Evolutionary conservation across 2,888 invertebrate genomes (phyloP).

Genomic region (Macaria liturata): DNA sequence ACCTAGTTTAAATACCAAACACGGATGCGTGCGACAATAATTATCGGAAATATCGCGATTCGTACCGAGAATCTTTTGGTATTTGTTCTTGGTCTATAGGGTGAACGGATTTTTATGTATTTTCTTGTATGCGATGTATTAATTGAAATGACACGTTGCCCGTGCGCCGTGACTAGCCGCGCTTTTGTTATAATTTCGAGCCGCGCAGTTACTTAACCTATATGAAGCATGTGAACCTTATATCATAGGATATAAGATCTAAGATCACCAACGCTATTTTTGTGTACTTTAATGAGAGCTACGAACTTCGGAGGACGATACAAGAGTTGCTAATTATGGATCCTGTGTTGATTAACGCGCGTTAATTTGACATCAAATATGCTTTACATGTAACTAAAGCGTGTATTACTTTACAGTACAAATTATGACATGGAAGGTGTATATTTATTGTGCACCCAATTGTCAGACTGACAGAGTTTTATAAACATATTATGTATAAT

Average conservation of each 20-base stretch:
- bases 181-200: conserved; percentile 4
- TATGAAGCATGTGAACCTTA: not conserved
- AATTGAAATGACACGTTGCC: conserved; percentile 54
- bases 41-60: conserved; percentile 37
- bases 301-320: too few relatives aligned
- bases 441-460: too few relatives aligned
- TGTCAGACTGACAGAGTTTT: too few relatives aligned
- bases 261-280: not conserved
- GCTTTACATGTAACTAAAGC: too few relatives aligned
- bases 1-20: conserved; percentile 34
- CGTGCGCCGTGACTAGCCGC: conserved; percentile 43
- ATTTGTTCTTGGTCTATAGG: conserved; percentile 41
- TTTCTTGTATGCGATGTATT: conserved; percentile 49
- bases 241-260: conserved; percentile 9
- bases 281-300: too few relatives aligned
- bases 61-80: conserved; percentile 37
- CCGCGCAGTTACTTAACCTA: not conserved
- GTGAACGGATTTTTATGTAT: conserved; percentile 51
- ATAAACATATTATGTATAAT: too few relatives aligned
- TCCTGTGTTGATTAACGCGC: too few relatives aligned
- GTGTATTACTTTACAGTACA: too few relatives aligned
- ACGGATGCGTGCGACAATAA: conserved; percentile 46
- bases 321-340: too few relatives aligned
- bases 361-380: too few relatives aligned
- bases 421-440: too few relatives aligned